Evolutionary conservation across 2,113 vertebrate genomes (phyloP).

Genomic region (Prinia subflava): DNA sequence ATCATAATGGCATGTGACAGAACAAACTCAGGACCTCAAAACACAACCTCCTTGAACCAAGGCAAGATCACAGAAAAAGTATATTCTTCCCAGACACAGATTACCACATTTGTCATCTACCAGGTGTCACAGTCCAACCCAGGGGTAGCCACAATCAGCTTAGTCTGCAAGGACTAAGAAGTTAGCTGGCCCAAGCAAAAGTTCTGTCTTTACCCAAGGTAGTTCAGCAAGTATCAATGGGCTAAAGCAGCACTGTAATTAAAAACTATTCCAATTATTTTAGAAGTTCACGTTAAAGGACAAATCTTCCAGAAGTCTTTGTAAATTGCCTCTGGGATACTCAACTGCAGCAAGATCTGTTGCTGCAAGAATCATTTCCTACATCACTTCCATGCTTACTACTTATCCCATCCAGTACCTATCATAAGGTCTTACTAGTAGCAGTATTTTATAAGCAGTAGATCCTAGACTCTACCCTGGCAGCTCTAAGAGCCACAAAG

Average conservation of each 20-base stretch:
- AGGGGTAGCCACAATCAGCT: not conserved
- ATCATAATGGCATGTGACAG: not conserved
- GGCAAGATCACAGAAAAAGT: not conserved
- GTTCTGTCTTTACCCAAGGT: not conserved
- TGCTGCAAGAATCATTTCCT: not conserved
- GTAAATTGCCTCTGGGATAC: not conserved
- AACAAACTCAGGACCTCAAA: not conserved
- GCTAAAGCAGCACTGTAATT: not conserved
- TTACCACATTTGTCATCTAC: not conserved
- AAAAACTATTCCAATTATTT: not conserved
- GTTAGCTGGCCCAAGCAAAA: not conserved
- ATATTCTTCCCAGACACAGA: not conserved
- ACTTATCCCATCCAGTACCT: not conserved
- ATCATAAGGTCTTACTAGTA: fast-evolving
- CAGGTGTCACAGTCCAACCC: not conserved
- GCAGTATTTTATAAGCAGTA: not conserved
- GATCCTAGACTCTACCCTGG: not conserved
- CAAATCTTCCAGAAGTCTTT: not conserved
- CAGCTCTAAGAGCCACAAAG: not conserved
- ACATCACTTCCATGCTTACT: not conserved
- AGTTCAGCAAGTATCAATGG: not conserved
- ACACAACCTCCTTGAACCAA: not conserved
- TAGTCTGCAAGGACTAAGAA: not conserved
- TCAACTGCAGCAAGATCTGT: not conserved
- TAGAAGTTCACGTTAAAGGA: not conserved